A percentile compares a stretch with the other conserved stretches of the same genome.
Evolutionary conservation across 2,113 vertebrate species (phyloP).

Genomic region (Sardina pilchardus): DNA sequence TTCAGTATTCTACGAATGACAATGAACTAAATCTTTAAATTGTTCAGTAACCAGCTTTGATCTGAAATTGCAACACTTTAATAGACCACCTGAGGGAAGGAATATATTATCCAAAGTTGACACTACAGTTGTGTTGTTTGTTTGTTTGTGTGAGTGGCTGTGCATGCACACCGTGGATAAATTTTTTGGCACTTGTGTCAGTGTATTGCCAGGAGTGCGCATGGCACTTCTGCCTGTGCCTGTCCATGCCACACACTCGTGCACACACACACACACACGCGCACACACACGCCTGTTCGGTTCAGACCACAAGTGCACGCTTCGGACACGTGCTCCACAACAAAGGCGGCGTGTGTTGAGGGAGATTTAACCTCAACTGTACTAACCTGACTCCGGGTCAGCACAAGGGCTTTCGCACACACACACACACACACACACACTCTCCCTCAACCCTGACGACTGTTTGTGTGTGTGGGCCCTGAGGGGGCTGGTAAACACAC

Average conservation of each 20-base stretch:
- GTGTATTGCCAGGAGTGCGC: conserved; percentile 8
- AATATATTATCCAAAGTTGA: background rate
- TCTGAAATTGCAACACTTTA: background rate
- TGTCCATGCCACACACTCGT: background rate
- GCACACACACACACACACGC: background rate
- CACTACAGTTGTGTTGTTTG: background rate
- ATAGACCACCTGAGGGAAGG: background rate
- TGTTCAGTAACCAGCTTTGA: background rate
- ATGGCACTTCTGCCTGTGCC: background rate
- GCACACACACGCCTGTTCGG: background rate
- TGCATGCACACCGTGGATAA: background rate
- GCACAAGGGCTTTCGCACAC: background rate
- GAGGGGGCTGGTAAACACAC: background rate
- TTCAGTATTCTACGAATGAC: background rate
- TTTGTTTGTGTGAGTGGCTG: conserved; percentile 19
- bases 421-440: too few species aligned
- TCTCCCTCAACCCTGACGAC: background rate
- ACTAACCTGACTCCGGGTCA: background rate
- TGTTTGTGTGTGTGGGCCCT: background rate
- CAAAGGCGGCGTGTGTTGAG: background rate
- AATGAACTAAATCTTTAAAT: background rate
- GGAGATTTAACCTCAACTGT: background rate
- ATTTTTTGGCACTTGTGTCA: background rate
- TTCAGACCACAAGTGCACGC: background rate
- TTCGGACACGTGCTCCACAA: conserved; percentile 2